phyloP scores from a whole-genome alignment of 2,888 invertebrate genomes.

The Mesorhabditis sp. region DNA sequence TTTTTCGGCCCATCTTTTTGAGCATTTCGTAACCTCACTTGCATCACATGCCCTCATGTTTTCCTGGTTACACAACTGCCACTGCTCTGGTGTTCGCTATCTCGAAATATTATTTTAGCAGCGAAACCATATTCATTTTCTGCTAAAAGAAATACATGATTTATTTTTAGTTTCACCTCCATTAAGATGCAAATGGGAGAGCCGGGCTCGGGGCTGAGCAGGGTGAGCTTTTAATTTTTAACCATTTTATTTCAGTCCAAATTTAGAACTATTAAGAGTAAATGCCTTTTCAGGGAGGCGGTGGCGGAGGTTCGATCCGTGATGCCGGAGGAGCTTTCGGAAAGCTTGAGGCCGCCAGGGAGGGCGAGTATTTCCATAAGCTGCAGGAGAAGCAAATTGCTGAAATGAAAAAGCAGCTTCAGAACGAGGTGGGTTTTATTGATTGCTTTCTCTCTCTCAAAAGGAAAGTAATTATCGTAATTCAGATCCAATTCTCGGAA shows the following conservation, averaged over 20 bases:
- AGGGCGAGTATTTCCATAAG: constrained; percentile 58
- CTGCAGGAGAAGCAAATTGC: constrained; percentile 70
- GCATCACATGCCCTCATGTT: too few species aligned
- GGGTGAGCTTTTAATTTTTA: background rate
- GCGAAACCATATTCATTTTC: too few species aligned
- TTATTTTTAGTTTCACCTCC: background rate
- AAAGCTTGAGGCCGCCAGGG: constrained; percentile 58
- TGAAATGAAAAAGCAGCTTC: background rate
- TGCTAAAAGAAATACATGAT: too few species aligned
- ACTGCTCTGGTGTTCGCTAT: too few species aligned
- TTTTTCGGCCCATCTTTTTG: too few species aligned
- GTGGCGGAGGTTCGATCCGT: constrained; percentile 32
- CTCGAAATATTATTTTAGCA: too few species aligned
- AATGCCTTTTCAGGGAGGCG: constrained; percentile 19
- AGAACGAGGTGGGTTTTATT: background rate
- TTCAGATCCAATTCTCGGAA: background rate
- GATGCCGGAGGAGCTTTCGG: constrained; percentile 60
- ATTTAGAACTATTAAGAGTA: background rate
- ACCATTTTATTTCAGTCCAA: background rate
- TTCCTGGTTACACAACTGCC: too few species aligned
- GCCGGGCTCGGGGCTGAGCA: background rate
- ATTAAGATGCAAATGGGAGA: background rate
- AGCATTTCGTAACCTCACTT: too few species aligned
- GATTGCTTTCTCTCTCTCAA: too few species aligned
- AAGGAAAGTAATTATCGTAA: too few species aligned